These are phyloP conservation scores for Papilio aristodemus DNA, from an alignment of 1,140 invertebrate species.

Conservation along the genomic window DNA sequence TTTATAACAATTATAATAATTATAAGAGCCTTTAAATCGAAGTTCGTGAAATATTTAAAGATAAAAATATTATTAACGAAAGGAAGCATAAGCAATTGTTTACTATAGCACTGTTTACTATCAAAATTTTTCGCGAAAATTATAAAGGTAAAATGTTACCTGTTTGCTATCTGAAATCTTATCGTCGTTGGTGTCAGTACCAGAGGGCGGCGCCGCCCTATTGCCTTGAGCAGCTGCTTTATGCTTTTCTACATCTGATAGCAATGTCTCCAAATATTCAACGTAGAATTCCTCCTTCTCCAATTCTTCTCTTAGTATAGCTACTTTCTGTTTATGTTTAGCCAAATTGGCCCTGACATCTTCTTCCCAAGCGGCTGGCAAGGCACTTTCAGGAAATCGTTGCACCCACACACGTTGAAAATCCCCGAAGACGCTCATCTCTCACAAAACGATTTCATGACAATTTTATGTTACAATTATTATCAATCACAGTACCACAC, in stretches of 20 bases:
- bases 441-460: conserved; percentile 79
- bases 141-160: conserved; percentile 50
- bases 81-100: not conserved
- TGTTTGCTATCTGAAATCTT: conserved; percentile 76
- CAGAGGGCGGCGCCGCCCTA: conserved; percentile 69
- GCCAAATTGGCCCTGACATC: conserved; percentile 92
- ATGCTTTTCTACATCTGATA: conserved; percentile 90
- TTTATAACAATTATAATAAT: not conserved
- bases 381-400: conserved; percentile 92
- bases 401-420: conserved; percentile 93
- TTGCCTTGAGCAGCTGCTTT: conserved; percentile 75
- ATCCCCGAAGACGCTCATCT: conserved; percentile 93
- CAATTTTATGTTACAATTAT: conserved; percentile 74
- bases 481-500: conserved; percentile 45
- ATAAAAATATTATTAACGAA: conserved; percentile 16
- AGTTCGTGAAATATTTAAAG: not conserved
- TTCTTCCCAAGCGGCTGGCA: conserved; percentile 94
- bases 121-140: not conserved
- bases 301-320: conserved; percentile 89
- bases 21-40: not conserved
- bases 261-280: conserved; percentile 90
- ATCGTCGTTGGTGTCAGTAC: conserved; percentile 73
- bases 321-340: conserved; percentile 92
- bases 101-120: conserved; percentile 7
- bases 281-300: conserved; percentile 95